phyloP scores from a whole-genome alignment of 2,888 invertebrate genomes.

The Congeria kusceri region DNA sequence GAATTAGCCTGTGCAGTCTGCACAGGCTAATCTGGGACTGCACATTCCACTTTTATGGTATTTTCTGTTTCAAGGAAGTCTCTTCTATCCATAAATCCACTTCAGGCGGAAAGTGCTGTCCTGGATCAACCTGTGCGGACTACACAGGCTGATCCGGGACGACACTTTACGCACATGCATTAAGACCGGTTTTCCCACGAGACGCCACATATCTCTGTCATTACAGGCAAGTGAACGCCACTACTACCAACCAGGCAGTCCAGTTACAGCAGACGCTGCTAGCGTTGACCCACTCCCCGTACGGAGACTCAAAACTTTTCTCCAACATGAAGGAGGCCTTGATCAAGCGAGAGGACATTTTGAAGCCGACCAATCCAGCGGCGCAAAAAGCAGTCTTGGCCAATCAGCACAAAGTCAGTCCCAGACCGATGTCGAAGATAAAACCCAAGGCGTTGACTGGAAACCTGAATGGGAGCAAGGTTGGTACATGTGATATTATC shows the following conservation, averaged over 20 bases:
- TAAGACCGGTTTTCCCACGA: no score
- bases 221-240: constrained; percentile 35
- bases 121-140: no score
- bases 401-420: constrained; percentile 88
- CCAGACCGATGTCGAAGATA: constrained; percentile 87
- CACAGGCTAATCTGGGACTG: no score
- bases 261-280: constrained; percentile 87
- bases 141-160: no score
- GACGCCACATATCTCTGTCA: no score
- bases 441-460: constrained; percentile 87
- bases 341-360: constrained; percentile 89
- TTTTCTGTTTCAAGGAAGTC: no score
- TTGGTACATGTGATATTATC: constrained; percentile 50
- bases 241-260: constrained; percentile 88
- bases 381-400: constrained; percentile 88
- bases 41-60: no score
- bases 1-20: no score
- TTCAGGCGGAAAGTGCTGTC: no score
- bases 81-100: no score
- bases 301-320: constrained; percentile 94
- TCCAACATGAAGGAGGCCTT: constrained; percentile 89
- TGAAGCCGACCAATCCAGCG: constrained; percentile 88
- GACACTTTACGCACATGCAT: no score
- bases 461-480: constrained; percentile 86
- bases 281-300: constrained; percentile 91